A percentile compares a stretch with the other conserved stretches of the same genome.
Evolutionary conservation across 2,888 invertebrate genomes (phyloP).

Genomic region (Meghimatium bilineatum): DNA sequence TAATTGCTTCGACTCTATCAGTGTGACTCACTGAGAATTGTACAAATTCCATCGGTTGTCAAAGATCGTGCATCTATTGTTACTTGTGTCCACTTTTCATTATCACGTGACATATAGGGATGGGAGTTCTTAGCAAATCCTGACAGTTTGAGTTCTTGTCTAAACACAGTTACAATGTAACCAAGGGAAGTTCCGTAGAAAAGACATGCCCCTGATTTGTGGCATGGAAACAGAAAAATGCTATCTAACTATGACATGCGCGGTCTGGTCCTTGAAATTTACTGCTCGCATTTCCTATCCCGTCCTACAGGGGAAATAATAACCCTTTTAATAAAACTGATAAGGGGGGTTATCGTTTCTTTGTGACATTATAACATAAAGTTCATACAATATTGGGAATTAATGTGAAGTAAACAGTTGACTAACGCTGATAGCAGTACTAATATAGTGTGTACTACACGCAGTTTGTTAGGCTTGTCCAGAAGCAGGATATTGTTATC

Average conservation of each 20-base stretch:
- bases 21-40: too few species aligned
- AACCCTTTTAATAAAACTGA: conserved; percentile 17
- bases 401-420: conserved; percentile 20
- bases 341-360: conserved; percentile 23
- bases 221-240: conserved; percentile 17
- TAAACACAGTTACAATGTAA: neutral
- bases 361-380: conserved; percentile 13
- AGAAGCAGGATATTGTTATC: too few species aligned
- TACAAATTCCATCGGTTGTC: neutral
- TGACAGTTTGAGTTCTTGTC: neutral
- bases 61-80: neutral
- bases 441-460: neutral
- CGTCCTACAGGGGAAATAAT: conserved; percentile 1
- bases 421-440: neutral
- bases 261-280: conserved; percentile 20
- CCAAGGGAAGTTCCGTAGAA: neutral
- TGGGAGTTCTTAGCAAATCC: neutral
- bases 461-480: too few species aligned
- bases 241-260: conserved; percentile 19
- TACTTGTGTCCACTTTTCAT: neutral
- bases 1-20: too few species aligned
- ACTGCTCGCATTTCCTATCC: conserved; percentile 14
- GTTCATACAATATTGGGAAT: neutral
- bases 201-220: neutral
- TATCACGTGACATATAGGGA: neutral